phyloP scores from a whole-genome alignment of 2,797 vertebrate genomes.

The Odontamblyopus lacepedii region DNA sequence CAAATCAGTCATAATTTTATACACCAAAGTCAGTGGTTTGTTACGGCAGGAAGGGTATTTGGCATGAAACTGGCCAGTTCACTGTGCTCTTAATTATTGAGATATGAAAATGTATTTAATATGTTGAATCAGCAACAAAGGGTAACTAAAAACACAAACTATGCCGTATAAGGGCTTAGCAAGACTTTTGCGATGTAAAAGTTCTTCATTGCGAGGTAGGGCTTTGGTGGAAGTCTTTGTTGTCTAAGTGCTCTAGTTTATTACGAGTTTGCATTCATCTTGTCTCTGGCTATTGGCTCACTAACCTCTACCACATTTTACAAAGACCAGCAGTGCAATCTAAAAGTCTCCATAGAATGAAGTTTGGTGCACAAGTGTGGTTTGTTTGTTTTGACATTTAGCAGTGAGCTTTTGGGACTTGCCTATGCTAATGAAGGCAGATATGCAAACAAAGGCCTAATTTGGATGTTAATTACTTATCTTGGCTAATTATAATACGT shows the following conservation, averaged over 20 bases:
- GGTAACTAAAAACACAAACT: too few relatives aligned
- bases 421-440: slow-evolving; percentile 52
- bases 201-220: too few relatives aligned
- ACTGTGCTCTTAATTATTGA: too few relatives aligned
- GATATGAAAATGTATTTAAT: too few relatives aligned
- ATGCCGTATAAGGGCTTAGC: too few relatives aligned
- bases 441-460: slow-evolving; percentile 73
- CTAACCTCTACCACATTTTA: not conserved
- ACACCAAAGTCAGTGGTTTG: not conserved
- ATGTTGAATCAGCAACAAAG: too few relatives aligned
- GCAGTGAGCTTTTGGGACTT: slow-evolving; percentile 30
- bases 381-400: slow-evolving; percentile 25
- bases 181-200: too few relatives aligned
- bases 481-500: slow-evolving; percentile 73
- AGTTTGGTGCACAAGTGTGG: not conserved
- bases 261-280: too few relatives aligned
- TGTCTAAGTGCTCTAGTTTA: too few relatives aligned
- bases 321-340: not conserved
- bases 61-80: too few relatives aligned
- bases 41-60: not conserved
- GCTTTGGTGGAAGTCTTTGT: too few relatives aligned
- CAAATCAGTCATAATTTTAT: not conserved
- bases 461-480: slow-evolving; percentile 78
- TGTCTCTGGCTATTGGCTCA: too few relatives aligned
- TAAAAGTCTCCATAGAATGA: not conserved